phyloP scores from a whole-genome alignment of 53 echinoderm and acorn worm genomes.

The Apostichopus leukothele region DNA sequence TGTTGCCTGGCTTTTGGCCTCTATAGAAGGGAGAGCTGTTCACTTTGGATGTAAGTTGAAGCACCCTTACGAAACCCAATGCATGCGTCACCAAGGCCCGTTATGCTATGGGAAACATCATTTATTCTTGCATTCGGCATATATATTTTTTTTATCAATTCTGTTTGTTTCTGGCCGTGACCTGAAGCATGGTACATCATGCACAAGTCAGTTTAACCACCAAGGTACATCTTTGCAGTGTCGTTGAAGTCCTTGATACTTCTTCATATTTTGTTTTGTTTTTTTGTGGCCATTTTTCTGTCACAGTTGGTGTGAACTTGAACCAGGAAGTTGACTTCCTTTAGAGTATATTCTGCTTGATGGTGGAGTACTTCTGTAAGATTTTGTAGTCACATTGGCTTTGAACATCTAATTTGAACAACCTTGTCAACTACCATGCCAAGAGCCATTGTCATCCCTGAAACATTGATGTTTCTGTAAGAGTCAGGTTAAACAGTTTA shows the following conservation, averaged over 20 bases:
- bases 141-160: neutral
- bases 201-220: neutral
- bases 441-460: too few relatives aligned
- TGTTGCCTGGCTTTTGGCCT: constrained; percentile 45
- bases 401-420: too few relatives aligned
- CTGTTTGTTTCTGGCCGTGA: neutral
- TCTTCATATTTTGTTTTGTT: neutral
- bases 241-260: constrained; percentile 1
- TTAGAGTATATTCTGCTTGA: too few relatives aligned
- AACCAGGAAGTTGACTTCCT: too few relatives aligned
- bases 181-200: neutral
- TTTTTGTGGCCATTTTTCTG: neutral
- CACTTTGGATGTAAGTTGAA: constrained; percentile 46
- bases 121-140: constrained; percentile 1
- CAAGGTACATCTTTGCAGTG: neutral
- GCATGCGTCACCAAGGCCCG: constrained; percentile 2
- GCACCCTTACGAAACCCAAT: neutral
- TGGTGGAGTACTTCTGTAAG: too few relatives aligned
- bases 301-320: too few relatives aligned
- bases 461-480: too few relatives aligned
- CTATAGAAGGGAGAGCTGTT: constrained; percentile 36
- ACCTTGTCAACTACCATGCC: too few relatives aligned
- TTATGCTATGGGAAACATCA: neutral
- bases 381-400: too few relatives aligned
- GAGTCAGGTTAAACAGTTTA: too few relatives aligned